Evolutionary conservation across 2,113 vertebrate genomes (phyloP), one percentile per base, ranked within the genome.

Genomic region (Puntigrus tetrazona): DNA sequence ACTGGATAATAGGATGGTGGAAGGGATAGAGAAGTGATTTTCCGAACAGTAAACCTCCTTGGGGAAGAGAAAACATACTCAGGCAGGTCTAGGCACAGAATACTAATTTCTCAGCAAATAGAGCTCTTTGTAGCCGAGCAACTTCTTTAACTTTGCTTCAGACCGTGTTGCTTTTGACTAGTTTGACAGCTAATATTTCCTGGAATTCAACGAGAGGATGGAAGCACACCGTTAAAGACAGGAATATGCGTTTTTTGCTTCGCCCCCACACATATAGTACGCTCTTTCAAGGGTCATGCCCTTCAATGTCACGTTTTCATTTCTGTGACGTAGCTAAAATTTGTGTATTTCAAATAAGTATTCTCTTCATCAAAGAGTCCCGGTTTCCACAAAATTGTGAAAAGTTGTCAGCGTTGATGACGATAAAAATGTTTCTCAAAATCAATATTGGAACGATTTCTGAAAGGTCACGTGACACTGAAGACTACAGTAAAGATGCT

Each of bases 61-160:
- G 63, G 63, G 63, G 63, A 67, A 67, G 63, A 34, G 63, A 36
- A 36, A 34, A 20, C 31, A 67, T 10, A 69, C 7, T 36, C 31
- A 22, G 65, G 18, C 63, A 67, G 63, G 63, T 81, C 82, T 43
- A 83, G 73, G 38, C 73, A 69, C 50, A 25, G 41, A 20, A 36
- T 20, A 10, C 34, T 69, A 4, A 67, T 67, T 67, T 36, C 63
- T 34, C 31, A 67, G 63, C 63, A 36, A 22, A 67, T 10, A 67
- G 1, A 69, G 65, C 65, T 67, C 65, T 67, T 67, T 67, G 18
- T 36, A 67, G 65, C 3, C 9, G 63, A 67, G 16, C 16, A 36
- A 8, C 31, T 10, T 31, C 29, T 65, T 16, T 18, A 18, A 34
- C 61, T 65, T 18, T 18, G 29, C 29, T 31, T 34, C 31, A 67